Evolutionary conservation across 2,888 invertebrate genomes (phyloP).

Genomic region (Amphiduros pacificus): DNA sequence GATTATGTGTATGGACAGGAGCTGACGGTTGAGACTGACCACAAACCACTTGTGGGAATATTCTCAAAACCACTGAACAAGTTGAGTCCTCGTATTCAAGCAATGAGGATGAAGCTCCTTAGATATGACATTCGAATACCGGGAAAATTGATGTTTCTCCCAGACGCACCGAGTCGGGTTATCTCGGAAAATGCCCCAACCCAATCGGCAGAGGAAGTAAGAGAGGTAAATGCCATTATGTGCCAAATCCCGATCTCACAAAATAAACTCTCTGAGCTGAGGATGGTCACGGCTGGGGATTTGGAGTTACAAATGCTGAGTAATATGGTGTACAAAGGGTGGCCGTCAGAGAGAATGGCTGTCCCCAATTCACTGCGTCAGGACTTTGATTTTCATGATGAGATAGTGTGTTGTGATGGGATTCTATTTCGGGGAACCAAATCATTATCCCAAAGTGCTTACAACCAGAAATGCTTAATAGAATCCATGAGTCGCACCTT

Average conservation of each 20-base stretch:
- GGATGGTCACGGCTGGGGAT: background rate
- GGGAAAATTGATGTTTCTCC: conserved; percentile 5
- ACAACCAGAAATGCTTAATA: conserved; percentile 5
- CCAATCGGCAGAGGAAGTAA: background rate
- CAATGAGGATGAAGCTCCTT: conserved; percentile 33
- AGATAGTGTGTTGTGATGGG: conserved; percentile 3
- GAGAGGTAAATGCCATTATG: background rate
- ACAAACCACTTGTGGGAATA: conserved; percentile 32
- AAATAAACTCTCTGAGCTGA: too few relatives aligned
- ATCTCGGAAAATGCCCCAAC: background rate
- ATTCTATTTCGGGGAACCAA: conserved; percentile 15
- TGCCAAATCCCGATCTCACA: conserved; percentile 5
- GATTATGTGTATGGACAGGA: conserved; percentile 8
- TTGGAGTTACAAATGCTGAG: background rate
- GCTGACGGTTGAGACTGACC: conserved; percentile 23
- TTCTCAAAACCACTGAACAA: conserved; percentile 24
- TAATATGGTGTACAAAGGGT: background rate
- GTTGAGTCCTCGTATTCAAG: conserved; percentile 29
- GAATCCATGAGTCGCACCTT: conserved; percentile 18
- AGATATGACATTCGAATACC: conserved; percentile 7
- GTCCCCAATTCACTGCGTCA: conserved; percentile 16
- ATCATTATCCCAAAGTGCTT: conserved; percentile 19
- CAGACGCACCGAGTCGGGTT: conserved; percentile 3
- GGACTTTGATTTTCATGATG: conserved; percentile 22
- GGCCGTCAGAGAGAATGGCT: background rate